Evolutionary conservation across 1,140 invertebrate species (phyloP).

Genomic region (Drosophila grimshawi): DNA sequence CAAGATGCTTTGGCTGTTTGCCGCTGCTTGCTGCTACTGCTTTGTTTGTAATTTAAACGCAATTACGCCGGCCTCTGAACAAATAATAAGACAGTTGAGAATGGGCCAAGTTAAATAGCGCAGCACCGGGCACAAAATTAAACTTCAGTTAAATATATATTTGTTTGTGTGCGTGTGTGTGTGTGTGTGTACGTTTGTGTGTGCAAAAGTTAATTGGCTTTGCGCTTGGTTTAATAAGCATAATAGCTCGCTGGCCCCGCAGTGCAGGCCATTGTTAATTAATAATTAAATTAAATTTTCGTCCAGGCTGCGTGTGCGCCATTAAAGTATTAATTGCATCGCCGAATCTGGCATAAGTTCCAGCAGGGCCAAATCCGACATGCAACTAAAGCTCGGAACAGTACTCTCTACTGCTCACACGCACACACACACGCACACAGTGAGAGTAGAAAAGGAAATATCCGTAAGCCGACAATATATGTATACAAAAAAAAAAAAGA

Average conservation of each 20-base stretch:
- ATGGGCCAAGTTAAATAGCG: slow-evolving; percentile 49
- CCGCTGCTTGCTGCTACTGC: background rate
- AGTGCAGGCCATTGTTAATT: slow-evolving; percentile 56
- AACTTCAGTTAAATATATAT: slow-evolving; percentile 28
- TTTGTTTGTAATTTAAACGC: slow-evolving; percentile 72
- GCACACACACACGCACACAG: slow-evolving; percentile 18
- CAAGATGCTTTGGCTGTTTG: slow-evolving; percentile 16
- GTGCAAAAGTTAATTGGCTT: slow-evolving; percentile 66
- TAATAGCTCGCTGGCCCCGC: slow-evolving; percentile 49
- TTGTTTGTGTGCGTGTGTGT: background rate
- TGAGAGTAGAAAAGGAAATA: slow-evolving; percentile 3
- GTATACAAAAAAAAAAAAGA: slow-evolving; percentile 40
- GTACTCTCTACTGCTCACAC: slow-evolving; percentile 41
- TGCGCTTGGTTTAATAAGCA: slow-evolving; percentile 72
- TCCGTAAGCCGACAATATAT: slow-evolving; percentile 22
- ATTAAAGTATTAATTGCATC: slow-evolving; percentile 76
- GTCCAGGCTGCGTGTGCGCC: slow-evolving; percentile 26
- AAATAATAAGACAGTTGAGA: slow-evolving; percentile 44
- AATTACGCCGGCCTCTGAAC: slow-evolving; percentile 54
- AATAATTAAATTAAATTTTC: slow-evolving; percentile 80
- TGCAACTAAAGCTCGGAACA: background rate
- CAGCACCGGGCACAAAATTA: slow-evolving; percentile 28
- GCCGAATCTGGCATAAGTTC: slow-evolving; percentile 59
- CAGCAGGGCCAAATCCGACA: slow-evolving; percentile 6
- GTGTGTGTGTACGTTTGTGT: slow-evolving; percentile 19